These are phyloP conservation scores for Aradophagus sp. DNA, from an alignment of 1,140 invertebrate genomes.

Conservation along the genomic window DNA sequence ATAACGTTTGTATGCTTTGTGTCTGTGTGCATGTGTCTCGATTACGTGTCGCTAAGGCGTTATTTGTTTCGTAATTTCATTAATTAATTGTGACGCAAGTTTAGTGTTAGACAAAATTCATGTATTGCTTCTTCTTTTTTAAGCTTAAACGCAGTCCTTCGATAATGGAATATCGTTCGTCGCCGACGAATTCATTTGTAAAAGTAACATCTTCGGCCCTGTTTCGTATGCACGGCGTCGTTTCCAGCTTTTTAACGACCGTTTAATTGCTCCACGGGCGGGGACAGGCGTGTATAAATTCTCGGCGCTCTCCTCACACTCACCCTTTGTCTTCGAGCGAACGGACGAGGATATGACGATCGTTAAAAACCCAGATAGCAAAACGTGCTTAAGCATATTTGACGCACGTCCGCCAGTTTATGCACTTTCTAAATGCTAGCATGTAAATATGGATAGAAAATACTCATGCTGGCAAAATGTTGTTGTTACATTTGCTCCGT, in stretches of 20 bases:
- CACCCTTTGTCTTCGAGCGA: conserved; percentile 31
- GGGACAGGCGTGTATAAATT: conserved; percentile 49
- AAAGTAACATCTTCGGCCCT: conserved; percentile 33
- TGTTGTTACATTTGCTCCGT: too few relatives aligned
- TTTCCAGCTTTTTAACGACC: conserved; percentile 53
- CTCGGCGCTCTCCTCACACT: not conserved
- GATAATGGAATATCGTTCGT: conserved; percentile 39
- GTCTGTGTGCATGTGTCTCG: conserved; percentile 36
- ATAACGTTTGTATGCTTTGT: conserved; percentile 26
- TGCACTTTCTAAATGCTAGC: too few relatives aligned
- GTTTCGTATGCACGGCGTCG: conserved; percentile 45
- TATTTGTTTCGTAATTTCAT: conserved; percentile 53
- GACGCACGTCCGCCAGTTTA: too few relatives aligned
- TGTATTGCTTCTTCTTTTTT: conserved; percentile 65
- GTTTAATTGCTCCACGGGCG: conserved; percentile 40
- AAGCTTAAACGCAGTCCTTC: conserved; percentile 53
- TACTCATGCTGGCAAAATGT: too few relatives aligned
- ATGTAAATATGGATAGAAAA: too few relatives aligned
- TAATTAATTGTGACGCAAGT: conserved; percentile 37
- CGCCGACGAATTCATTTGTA: conserved; percentile 43
- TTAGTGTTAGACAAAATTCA: conserved; percentile 50
- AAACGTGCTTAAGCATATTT: too few relatives aligned
- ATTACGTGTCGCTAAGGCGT: conserved; percentile 65
- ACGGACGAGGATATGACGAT: conserved; percentile 57
- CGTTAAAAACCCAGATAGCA: too few relatives aligned